Conservation (phyloP, 2,888 invertebrate species). For the Tricholauxania praeusta region DNA sequence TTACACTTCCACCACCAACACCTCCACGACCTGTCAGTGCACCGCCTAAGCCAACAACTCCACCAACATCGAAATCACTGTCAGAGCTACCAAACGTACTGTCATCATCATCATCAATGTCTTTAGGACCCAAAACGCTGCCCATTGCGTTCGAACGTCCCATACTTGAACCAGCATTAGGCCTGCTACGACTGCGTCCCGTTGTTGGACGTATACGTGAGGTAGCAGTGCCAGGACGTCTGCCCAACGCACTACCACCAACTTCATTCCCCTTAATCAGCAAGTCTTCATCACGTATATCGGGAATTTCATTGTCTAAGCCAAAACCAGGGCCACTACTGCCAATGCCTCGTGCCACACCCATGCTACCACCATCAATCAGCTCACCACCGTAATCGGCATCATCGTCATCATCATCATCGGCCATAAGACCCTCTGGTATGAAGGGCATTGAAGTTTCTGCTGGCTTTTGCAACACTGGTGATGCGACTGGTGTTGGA, state of each 20-base stretch:
- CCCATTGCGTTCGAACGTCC: conserved; percentile 17
- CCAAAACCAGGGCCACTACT: not conserved
- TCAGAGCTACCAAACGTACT: conserved; percentile 66
- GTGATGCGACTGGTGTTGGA: conserved; percentile 58
- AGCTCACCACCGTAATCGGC: conserved; percentile 41
- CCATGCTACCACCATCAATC: conserved; percentile 17
- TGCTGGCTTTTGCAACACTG: conserved; percentile 59
- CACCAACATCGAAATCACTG: conserved; percentile 64
- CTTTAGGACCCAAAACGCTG: conserved; percentile 14
- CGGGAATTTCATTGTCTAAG: conserved; percentile 58
- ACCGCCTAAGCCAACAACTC: conserved; percentile 55
- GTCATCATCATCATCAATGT: conserved; percentile 58
- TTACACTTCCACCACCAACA: conserved; percentile 35
- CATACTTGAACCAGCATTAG: conserved; percentile 37
- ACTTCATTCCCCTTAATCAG: conserved; percentile 42
- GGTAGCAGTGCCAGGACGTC: conserved; percentile 56
- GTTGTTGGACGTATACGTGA: conserved; percentile 64
- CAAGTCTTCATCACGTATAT: conserved; percentile 60
- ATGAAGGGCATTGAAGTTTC: conserved; percentile 65
- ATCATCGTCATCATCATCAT: conserved; percentile 63
- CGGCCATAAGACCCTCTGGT: conserved; percentile 64
- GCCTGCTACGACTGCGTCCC: conserved; percentile 58
- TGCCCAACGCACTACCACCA: conserved; percentile 40
- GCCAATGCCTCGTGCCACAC: not conserved
- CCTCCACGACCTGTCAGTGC: conserved; percentile 28